Conservation (phyloP, 2,113 vertebrate genomes). For the Hystrix cristata region DNA sequence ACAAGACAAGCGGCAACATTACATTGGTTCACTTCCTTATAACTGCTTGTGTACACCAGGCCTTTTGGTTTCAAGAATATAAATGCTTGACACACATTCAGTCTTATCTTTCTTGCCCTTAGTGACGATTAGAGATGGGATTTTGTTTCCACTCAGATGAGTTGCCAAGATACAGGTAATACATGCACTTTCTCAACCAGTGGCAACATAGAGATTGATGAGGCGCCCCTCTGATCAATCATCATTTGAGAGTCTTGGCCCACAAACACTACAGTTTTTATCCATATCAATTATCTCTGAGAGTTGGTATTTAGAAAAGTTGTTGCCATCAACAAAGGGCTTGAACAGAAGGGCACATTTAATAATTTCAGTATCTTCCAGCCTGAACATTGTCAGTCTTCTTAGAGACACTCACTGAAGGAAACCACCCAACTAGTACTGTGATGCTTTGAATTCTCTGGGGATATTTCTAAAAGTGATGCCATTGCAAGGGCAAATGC, state of each 20-base stretch:
- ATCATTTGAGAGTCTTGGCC: not conserved
- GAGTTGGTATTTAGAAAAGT: not conserved
- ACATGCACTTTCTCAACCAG: not conserved
- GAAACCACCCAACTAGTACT: not conserved
- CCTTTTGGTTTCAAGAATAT: not conserved
- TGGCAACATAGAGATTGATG: not conserved
- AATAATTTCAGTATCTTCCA: not conserved
- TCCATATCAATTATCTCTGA: not conserved
- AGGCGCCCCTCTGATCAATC: not conserved
- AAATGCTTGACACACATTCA: not conserved
- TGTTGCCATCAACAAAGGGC: not conserved
- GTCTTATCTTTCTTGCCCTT: not conserved
- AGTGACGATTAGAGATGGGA: not conserved
- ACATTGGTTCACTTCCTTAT: not conserved
- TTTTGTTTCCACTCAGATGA: not conserved
- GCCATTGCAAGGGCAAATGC: not conserved
- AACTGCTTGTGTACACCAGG: not conserved
- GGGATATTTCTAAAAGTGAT: not conserved
- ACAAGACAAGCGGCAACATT: not conserved
- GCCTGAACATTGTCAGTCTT: not conserved
- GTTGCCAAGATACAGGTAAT: not conserved
- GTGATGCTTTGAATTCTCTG: not conserved
- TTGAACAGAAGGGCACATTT: not conserved
- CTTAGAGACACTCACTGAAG: not conserved
- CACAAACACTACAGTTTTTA: not conserved